Conservation (phyloP, 2,888 invertebrate genomes). For the Latrodectus hesperus region DNA sequence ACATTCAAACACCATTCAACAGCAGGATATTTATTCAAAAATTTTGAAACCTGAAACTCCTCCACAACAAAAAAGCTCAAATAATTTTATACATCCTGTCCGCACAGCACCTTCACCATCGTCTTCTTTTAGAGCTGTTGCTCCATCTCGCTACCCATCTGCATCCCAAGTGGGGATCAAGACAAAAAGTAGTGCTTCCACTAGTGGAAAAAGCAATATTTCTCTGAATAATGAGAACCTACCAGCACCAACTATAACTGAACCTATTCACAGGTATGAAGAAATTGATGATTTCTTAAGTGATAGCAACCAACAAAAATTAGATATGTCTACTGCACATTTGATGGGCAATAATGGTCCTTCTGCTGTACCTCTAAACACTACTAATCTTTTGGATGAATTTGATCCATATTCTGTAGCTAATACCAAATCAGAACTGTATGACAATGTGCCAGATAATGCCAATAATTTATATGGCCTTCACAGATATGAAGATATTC, state of each 20-base stretch:
- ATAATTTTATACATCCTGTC: slow-evolving; percentile 4
- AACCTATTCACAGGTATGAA: slow-evolving; percentile 57
- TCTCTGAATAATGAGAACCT: slow-evolving; percentile 6
- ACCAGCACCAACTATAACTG: neutral
- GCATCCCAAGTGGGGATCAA: neutral
- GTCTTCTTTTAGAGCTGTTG: slow-evolving; percentile 35
- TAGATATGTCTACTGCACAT: neutral
- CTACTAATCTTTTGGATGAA: slow-evolving; percentile 41
- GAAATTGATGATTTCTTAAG: slow-evolving; percentile 43
- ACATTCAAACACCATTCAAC: neutral
- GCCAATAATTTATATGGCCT: slow-evolving; percentile 40
- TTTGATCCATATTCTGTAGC: slow-evolving; percentile 62
- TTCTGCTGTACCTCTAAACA: neutral
- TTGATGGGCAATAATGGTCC: slow-evolving; percentile 1
- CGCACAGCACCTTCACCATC: slow-evolving; percentile 21
- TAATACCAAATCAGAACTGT: slow-evolving; percentile 20
- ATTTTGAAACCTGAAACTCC: neutral
- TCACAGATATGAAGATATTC: slow-evolving; percentile 69
- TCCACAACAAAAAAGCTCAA: neutral
- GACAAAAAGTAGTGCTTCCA: neutral
- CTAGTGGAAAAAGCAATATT: neutral
- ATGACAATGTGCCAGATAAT: slow-evolving; percentile 61
- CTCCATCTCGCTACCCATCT: slow-evolving; percentile 47
- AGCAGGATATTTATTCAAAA: slow-evolving; percentile 14
- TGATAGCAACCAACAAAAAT: neutral